phyloP scores from a whole-genome alignment of 1,140 invertebrate genomes.

The Ceratina australensis region DNA sequence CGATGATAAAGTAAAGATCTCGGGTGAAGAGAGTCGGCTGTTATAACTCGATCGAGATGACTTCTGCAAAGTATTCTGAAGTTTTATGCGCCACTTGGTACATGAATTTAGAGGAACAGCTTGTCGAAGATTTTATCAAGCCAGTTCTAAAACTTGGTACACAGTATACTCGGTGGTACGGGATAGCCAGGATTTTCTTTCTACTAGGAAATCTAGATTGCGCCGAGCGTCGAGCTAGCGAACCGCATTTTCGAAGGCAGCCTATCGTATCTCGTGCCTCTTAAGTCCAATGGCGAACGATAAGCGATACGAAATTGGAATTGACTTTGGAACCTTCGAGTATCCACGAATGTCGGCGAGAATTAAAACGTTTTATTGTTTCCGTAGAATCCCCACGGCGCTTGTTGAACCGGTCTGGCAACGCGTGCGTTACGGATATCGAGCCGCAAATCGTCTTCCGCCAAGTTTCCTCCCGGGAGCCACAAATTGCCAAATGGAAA shows the following conservation, averaged over 20 bases:
- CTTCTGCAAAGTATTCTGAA: too few species aligned
- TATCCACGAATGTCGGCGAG: background rate
- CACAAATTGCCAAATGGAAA: constrained; percentile 35
- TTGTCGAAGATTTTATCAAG: too few species aligned
- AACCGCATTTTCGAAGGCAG: background rate
- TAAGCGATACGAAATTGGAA: constrained; percentile 1
- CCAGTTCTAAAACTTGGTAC: too few species aligned
- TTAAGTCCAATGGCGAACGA: background rate
- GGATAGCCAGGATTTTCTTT: constrained; percentile 6
- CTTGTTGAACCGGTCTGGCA: constrained; percentile 13
- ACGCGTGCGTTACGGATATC: constrained; percentile 3
- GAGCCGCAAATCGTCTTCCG: constrained; percentile 19
- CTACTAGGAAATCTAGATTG: background rate
- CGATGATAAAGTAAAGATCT: too few species aligned
- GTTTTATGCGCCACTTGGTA: too few species aligned
- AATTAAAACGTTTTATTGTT: constrained; percentile 37
- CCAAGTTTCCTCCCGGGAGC: constrained; percentile 34
- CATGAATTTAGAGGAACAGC: too few species aligned
- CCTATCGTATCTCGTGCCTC: background rate
- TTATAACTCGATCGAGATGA: too few species aligned
- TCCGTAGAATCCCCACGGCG: background rate
- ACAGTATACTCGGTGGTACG: too few species aligned
- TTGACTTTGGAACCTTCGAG: background rate
- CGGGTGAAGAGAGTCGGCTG: too few species aligned
- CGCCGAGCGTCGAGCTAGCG: background rate